Evolutionary conservation across 2,797 vertebrate species (phyloP), one percentile per base, ranked within the genome.

Genomic region (Dermochelys coriacea): DNA sequence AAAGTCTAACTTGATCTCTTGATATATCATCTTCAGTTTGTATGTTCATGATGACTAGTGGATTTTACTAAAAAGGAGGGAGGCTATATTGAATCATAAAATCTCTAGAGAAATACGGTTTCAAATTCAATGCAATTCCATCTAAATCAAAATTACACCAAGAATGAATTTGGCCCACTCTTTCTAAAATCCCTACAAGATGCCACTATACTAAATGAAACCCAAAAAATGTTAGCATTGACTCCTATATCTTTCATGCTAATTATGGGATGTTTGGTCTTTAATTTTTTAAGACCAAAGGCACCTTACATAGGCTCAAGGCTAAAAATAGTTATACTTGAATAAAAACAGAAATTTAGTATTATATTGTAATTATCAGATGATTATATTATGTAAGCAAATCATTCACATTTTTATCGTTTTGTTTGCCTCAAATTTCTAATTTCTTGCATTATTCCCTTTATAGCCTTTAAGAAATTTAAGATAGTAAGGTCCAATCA

Each of bases 311-410:
- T 94, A 89, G 94, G 89, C 68, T 86, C 50, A 2, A 91, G 80
- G 71, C n/a, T 64, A 84, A 88, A 93, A 93, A 88, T 85, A 88
- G 93, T 79, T 64, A 84, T 6, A 78, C 27, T 25, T 88, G 91
- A 80, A 61, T 85, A 74, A 85, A 74, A 74, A 64, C 45, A 75
- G 74, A 12, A 57, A 52, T 85, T 71, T 61, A 61, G 15, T 61
- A 16, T 11, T 1, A 2, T 34, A 61, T 3, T 21, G 64, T 31
- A 31, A 45, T 47, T 34, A 74, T 51, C 23, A 61, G 78, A 52
- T 1, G 2, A 45, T 47, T 87, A 47, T 81, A 90, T 87, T 81
- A 34, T 16, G 86, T 88, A 80, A 87, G 83, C 54, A 54, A 54
- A 7, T 52, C 0, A 84, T 52, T 80, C 1, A 2, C 55, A n/a